These are phyloP conservation scores for Montipora capitata DNA, from an alignment of 92 coral and sea anemone species.

Conservation along the genomic window DNA sequence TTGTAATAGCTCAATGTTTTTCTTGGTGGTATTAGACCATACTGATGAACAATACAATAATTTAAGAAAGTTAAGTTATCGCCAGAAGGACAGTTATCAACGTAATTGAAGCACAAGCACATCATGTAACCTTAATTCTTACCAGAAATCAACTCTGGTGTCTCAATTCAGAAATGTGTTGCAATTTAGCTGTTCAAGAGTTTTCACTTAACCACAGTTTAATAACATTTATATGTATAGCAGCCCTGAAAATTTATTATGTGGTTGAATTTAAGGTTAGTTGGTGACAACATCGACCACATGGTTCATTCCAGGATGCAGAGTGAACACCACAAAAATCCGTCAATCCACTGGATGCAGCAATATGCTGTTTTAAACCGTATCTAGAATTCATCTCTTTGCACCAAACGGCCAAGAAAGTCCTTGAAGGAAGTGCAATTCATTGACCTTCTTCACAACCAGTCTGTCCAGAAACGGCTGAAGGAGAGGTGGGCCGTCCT, in stretches of 20 bases:
- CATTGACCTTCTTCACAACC: slow-evolving; percentile 52
- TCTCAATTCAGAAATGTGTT: background rate
- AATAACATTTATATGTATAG: background rate
- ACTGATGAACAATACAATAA: background rate
- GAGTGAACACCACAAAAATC: slow-evolving; percentile 30
- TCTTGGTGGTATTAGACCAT: no score
- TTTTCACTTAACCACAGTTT: background rate
- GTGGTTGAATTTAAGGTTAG: slow-evolving; percentile 28
- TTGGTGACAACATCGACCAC: slow-evolving; percentile 69
- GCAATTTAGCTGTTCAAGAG: background rate
- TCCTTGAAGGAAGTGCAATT: slow-evolving; percentile 57
- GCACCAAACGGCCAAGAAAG: slow-evolving; percentile 22
- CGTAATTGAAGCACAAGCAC: background rate
- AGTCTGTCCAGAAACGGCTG: slow-evolving; percentile 44
- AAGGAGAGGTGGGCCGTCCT: slow-evolving; percentile 59
- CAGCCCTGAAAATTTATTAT: background rate
- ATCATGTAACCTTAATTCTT: background rate
- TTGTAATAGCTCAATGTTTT: no score
- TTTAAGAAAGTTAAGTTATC: background rate
- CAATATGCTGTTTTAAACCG: slow-evolving; percentile 52
- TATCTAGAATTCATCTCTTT: background rate
- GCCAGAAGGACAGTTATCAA: background rate
- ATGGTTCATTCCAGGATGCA: slow-evolving; percentile 58
- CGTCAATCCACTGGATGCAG: slow-evolving; percentile 52
- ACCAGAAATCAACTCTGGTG: background rate